These are phyloP conservation scores for Rhynchonycteris naso DNA, from an alignment of 2,797 vertebrate species.

Conservation along the genomic window DNA sequence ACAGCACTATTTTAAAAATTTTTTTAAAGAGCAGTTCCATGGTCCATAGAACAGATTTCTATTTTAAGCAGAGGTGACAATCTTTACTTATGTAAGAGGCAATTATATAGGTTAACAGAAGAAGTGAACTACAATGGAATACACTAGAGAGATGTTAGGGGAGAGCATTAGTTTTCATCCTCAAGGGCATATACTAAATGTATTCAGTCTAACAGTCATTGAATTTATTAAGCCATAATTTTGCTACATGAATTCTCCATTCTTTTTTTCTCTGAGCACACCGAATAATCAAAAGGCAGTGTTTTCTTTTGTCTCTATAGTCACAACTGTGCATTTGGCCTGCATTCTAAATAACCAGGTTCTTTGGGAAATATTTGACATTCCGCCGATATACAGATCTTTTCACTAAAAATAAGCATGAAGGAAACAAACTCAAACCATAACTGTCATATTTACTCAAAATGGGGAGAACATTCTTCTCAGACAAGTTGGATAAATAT, in stretches of 20 bases:
- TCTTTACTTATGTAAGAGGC: conserved; percentile 64
- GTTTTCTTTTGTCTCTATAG: conserved; percentile 71
- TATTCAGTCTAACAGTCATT: conserved; percentile 76
- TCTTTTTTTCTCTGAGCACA: conserved; percentile 68
- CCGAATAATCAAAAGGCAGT: conserved; percentile 68
- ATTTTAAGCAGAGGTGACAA: conserved; percentile 62
- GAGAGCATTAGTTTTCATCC: conserved; percentile 75
- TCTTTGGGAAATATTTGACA: conserved; percentile 75
- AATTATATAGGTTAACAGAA: conserved; percentile 70
- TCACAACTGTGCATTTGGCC: conserved; percentile 75
- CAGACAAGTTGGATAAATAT: conserved; percentile 30
- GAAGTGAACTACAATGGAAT: conserved; percentile 65
- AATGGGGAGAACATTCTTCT: conserved; percentile 14
- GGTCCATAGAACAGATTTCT: conserved; percentile 26
- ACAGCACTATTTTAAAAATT: conserved; percentile 48
- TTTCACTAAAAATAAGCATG: conserved; percentile 70
- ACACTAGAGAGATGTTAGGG: conserved; percentile 58
- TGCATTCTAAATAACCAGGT: conserved; percentile 69
- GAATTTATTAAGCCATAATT: conserved; percentile 76
- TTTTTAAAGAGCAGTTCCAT: conserved; percentile 18
- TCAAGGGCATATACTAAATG: conserved; percentile 70
- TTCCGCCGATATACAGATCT: conserved; percentile 69
- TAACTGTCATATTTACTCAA: conserved; percentile 65
- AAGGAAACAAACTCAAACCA: conserved; percentile 62
- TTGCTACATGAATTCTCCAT: conserved; percentile 76